Conservation (phyloP, 1,140 invertebrate species). For the Brachionus rotundiformis region DNA sequence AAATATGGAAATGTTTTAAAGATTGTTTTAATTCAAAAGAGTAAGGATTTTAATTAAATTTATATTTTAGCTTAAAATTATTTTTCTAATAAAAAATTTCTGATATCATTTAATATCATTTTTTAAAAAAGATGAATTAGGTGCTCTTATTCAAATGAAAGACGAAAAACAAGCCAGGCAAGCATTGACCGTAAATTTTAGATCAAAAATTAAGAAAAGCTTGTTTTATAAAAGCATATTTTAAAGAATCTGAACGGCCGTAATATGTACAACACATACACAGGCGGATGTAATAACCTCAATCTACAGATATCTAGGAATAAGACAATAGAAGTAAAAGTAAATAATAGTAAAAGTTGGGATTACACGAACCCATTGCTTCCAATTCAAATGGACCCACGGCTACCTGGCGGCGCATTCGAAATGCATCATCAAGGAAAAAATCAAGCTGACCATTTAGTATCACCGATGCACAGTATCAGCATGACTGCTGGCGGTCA, state of each 20-base stretch:
- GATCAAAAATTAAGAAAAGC: background rate
- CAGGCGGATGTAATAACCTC: slow-evolving; percentile 90
- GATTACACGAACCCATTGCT: slow-evolving; percentile 84
- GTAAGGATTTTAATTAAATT: background rate
- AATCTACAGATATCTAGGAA: slow-evolving; percentile 97
- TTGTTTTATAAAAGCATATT: background rate
- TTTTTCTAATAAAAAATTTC: background rate
- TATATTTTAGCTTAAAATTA: too few species aligned
- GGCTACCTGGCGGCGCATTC: background rate
- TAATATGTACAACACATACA: slow-evolving; percentile 98
- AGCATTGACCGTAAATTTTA: slow-evolving; percentile 72
- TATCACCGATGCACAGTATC: slow-evolving; percentile 39
- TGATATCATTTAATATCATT: background rate
- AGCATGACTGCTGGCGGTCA: slow-evolving; percentile 30
- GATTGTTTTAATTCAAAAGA: slow-evolving; percentile 99
- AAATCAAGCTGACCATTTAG: background rate
- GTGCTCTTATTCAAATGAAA: slow-evolving; percentile 96
- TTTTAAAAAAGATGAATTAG: slow-evolving; percentile 75
- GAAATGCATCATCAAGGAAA: background rate
- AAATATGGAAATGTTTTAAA: slow-evolving; percentile 95
- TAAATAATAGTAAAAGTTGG: slow-evolving; percentile 98
- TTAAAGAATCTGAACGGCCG: slow-evolving; percentile 64
- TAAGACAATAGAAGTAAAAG: slow-evolving; percentile 84
- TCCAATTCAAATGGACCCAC: slow-evolving; percentile 24
- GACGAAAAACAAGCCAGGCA: slow-evolving; percentile 92